Conservation (phyloP, 2,113 vertebrate genomes). For the Takifugu bimaculatus region DNA sequence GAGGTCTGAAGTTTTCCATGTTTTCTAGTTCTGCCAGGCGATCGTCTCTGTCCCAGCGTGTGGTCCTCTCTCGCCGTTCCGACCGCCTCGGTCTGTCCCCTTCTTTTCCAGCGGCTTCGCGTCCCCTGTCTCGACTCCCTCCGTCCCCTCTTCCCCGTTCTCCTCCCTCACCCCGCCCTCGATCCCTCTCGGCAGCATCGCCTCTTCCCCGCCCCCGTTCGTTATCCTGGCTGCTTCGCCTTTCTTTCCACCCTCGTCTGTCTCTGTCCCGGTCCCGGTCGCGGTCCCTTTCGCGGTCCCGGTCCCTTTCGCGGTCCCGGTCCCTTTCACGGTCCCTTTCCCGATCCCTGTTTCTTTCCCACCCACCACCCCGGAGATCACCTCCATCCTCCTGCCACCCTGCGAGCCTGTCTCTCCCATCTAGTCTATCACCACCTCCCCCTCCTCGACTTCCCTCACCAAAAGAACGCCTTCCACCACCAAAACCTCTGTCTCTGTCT, state of each 20-base stretch:
- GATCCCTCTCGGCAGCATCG: slow-evolving; percentile 8
- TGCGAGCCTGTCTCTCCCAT: slow-evolving; percentile 82
- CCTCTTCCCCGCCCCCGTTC: slow-evolving; percentile 57
- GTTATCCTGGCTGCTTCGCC: slow-evolving; percentile 75
- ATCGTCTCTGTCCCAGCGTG: slow-evolving; percentile 89
- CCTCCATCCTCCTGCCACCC: slow-evolving; percentile 81
- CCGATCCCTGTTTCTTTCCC: slow-evolving; percentile 69
- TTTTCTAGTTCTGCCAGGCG: slow-evolving; percentile 79
- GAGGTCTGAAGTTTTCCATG: slow-evolving; percentile 76
- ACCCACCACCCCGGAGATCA: slow-evolving; percentile 52
- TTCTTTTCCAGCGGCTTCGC: slow-evolving; percentile 78
- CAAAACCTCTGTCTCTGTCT: slow-evolving; percentile 75
- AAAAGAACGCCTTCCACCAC: slow-evolving; percentile 67
- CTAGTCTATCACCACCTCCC: slow-evolving; percentile 69
- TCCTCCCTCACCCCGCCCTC: slow-evolving; percentile 77
- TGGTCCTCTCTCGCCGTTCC: slow-evolving; percentile 84
- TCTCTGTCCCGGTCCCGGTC: slow-evolving; percentile 71
- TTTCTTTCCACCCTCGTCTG: slow-evolving; percentile 64
- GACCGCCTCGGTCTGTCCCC: slow-evolving; percentile 78
- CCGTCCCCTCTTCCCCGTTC: slow-evolving; percentile 77
- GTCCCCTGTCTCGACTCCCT: slow-evolving; percentile 60
- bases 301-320: slow-evolving; percentile 68
- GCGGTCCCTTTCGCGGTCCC: no score
- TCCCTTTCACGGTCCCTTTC: slow-evolving; percentile 49
- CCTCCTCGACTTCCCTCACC: slow-evolving; percentile 54